Evolutionary conservation across 1,140 invertebrate species (phyloP).

Genomic region (Drosophila sucinea): DNA sequence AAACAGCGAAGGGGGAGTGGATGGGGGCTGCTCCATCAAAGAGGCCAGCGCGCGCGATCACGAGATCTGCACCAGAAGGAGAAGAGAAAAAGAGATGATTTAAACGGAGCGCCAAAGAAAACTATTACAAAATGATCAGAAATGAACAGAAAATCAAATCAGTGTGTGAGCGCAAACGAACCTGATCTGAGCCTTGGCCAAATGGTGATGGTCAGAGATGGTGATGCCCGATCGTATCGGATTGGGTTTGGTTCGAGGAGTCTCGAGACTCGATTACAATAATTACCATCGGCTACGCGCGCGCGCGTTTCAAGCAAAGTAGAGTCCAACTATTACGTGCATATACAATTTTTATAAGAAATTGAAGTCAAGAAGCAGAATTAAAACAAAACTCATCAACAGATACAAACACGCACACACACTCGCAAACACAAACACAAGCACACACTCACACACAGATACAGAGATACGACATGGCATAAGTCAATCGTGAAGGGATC

Average conservation of each 20-base stretch:
- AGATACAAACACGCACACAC: constrained; percentile 38
- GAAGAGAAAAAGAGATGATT: constrained; percentile 42
- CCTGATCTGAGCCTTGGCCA: constrained; percentile 31
- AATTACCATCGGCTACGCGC: constrained; percentile 82
- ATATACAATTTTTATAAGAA: constrained; percentile 80
- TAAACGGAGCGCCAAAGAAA: constrained; percentile 72
- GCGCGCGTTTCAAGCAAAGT: constrained; percentile 74
- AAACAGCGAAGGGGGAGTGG: background rate
- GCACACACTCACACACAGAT: constrained; percentile 25
- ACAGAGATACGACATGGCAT: constrained; percentile 29
- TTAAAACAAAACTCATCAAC: constrained; percentile 81
- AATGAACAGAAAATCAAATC: constrained; percentile 75
- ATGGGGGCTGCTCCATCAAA: constrained; percentile 5
- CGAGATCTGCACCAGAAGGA: constrained; percentile 21
- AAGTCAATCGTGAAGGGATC: constrained; percentile 64
- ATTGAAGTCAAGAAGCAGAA: constrained; percentile 81
- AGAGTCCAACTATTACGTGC: constrained; percentile 56
- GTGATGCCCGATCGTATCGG: constrained; percentile 65
- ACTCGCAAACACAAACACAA: background rate
- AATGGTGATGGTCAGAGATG: constrained; percentile 19
- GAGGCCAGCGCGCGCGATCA: constrained; percentile 3
- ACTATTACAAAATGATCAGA: constrained; percentile 78
- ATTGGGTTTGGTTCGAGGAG: constrained; percentile 77
- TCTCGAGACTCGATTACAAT: constrained; percentile 76
- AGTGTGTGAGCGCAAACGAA: constrained; percentile 58